A percentile compares a stretch with the other conserved stretches of the same genome.
Conservation (phyloP, 2,888 invertebrate species). For the Agrochola lychnidis region DNA sequence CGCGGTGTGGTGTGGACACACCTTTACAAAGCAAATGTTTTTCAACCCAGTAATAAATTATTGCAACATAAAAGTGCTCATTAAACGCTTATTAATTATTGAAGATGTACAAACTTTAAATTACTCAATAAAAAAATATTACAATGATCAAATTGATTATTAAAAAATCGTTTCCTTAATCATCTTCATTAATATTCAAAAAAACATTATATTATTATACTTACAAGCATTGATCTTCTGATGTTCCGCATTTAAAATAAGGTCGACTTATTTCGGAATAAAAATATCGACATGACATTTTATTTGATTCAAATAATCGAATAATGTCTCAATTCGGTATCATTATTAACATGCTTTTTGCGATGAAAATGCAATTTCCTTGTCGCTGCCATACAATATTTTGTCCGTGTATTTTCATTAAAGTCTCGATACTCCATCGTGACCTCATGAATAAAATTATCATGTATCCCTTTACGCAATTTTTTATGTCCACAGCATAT, state of each 20-base stretch:
- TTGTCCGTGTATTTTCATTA: constrained; percentile 8
- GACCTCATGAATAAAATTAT: constrained; percentile 43
- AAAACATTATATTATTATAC: constrained; percentile 16
- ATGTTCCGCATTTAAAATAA: constrained; percentile 37
- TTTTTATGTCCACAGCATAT: constrained; percentile 16
- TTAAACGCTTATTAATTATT: constrained; percentile 26
- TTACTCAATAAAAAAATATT: constrained; percentile 28
- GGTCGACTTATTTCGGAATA: constrained; percentile 29
- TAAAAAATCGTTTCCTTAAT: constrained; percentile 26
- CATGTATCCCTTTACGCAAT: constrained; percentile 11
- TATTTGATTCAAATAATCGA: constrained; percentile 29
- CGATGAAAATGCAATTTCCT: constrained; percentile 42
- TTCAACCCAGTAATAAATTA: background rate
- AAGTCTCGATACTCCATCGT: background rate
- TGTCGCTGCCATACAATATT: constrained; percentile 6
- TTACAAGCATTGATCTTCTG: constrained; percentile 20
- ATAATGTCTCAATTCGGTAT: constrained; percentile 35
- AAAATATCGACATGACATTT: constrained; percentile 20
- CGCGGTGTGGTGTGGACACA: background rate
- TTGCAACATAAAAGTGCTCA: constrained; percentile 10
- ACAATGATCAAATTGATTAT: constrained; percentile 18
- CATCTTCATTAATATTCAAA: constrained; percentile 26
- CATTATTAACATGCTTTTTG: constrained; percentile 18
- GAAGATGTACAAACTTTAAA: constrained; percentile 32
- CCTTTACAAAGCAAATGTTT: background rate